Evolutionary conservation across 2,888 invertebrate species (phyloP).

Genomic region (Drosophila borealis): DNA sequence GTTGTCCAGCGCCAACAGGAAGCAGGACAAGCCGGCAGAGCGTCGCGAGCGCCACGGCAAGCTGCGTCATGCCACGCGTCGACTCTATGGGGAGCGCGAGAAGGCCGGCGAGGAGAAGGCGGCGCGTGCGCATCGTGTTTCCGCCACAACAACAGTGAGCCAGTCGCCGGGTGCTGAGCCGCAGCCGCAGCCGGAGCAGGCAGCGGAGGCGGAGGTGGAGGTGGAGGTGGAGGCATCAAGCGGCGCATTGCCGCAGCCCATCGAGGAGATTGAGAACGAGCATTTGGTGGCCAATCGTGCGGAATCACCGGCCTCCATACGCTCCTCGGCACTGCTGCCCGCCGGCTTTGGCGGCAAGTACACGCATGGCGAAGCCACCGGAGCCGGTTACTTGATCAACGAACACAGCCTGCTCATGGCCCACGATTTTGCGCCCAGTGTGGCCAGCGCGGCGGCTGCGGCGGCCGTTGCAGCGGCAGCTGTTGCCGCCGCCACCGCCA

Average conservation of each 20-base stretch:
- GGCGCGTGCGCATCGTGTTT: constrained; percentile 17
- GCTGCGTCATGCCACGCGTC: constrained; percentile 68
- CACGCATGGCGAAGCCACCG: constrained; percentile 36
- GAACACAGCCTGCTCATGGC: constrained; percentile 82
- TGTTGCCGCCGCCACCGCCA: constrained; percentile 58
- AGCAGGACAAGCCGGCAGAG: constrained; percentile 60
- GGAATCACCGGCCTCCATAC: constrained; percentile 49
- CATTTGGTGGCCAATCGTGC: constrained; percentile 65
- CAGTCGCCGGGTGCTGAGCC: constrained; percentile 5
- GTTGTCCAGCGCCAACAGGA: constrained; percentile 27
- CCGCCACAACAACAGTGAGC: not conserved
- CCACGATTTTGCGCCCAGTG: constrained; percentile 76
- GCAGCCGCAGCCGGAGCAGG: constrained; percentile 1
- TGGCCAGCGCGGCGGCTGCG: constrained; percentile 65
- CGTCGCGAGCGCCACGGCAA: constrained; percentile 77
- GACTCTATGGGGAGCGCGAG: constrained; percentile 57
- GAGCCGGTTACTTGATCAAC: constrained; percentile 74
- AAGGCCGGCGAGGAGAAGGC: constrained; percentile 45
- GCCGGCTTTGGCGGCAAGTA: constrained; percentile 71
- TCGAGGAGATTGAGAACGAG: constrained; percentile 80
- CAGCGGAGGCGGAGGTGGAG: constrained; percentile 1
- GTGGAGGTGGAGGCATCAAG: constrained; percentile 9
- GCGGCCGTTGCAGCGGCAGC: constrained; percentile 60
- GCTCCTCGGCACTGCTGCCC: constrained; percentile 42
- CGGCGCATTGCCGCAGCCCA: constrained; percentile 65